These are phyloP conservation scores for Megalops cyprinoides DNA, from an alignment of 2,797 vertebrate genomes.

Conservation along the genomic window DNA sequence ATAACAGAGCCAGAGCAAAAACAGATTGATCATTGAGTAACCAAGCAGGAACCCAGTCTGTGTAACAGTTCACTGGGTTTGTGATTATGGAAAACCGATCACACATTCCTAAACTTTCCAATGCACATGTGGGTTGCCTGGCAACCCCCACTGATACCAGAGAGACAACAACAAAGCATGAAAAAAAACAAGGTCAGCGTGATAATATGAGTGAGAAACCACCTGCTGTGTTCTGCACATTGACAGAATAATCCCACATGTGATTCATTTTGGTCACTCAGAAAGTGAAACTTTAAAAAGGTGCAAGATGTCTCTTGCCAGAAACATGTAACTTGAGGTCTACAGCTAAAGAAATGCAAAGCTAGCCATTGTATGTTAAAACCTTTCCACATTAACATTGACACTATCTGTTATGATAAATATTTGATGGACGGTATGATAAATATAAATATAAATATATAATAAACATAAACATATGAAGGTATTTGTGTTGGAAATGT, in stretches of 20 bases:
- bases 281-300: conserved; percentile 1
- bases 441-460: background rate
- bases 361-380: background rate
- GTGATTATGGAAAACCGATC: conserved; percentile 52
- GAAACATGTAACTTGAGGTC: background rate
- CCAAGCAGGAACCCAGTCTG: conserved; percentile 49
- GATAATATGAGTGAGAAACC: conserved; percentile 37
- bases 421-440: no score
- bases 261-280: background rate
- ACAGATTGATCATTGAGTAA: background rate
- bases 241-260: background rate
- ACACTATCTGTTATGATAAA: no score
- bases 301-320: background rate
- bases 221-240: background rate
- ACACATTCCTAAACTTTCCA: conserved; percentile 62
- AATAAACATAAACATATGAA: background rate
- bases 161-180: conserved; percentile 61
- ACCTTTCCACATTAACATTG: background rate
- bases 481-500: background rate
- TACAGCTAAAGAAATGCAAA: background rate
- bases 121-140: conserved; percentile 69
- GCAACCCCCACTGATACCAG: conserved; percentile 66
- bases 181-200: conserved; percentile 65
- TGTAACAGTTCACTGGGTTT: background rate
- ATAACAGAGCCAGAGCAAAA: background rate